A percentile compares a stretch with the other conserved stretches of the same genome.
phyloP scores from a whole-genome alignment of 2,113 vertebrate species.

The Lagopus leucura region DNA sequence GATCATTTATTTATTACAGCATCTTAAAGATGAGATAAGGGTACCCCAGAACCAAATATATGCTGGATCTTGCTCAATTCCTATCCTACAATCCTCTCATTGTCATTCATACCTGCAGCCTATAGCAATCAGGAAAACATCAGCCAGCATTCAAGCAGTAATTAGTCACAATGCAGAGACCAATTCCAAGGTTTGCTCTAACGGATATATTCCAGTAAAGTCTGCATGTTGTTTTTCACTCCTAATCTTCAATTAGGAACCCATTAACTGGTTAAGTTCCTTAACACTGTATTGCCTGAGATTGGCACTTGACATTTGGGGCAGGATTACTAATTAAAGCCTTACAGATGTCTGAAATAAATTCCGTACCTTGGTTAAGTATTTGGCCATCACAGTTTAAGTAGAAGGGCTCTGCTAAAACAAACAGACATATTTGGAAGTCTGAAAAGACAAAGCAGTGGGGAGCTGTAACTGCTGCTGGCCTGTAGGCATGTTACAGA shows the following conservation, averaged over 20 bases:
- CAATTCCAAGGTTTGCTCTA: background rate
- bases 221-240: background rate
- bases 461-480: background rate
- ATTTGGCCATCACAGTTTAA: background rate
- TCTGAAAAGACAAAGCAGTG: background rate
- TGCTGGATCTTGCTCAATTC: background rate
- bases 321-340: background rate
- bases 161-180: background rate
- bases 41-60: slow-evolving; percentile 7
- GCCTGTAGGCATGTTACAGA: background rate
- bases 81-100: background rate
- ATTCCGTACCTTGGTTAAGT: background rate
- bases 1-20: slow-evolving; percentile 61
- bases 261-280: background rate
- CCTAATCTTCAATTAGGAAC: background rate
- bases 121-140: background rate
- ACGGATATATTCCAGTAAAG: background rate
- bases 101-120: background rate
- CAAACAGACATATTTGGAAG: background rate
- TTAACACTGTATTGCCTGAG: background rate
- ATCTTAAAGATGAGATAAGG: slow-evolving; percentile 41
- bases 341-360: background rate
- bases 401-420: background rate
- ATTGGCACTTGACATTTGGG: background rate
- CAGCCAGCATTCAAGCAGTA: background rate